These are phyloP conservation scores for Dione juno DNA, from an alignment of 2,888 invertebrate genomes.

Conservation along the genomic window DNA sequence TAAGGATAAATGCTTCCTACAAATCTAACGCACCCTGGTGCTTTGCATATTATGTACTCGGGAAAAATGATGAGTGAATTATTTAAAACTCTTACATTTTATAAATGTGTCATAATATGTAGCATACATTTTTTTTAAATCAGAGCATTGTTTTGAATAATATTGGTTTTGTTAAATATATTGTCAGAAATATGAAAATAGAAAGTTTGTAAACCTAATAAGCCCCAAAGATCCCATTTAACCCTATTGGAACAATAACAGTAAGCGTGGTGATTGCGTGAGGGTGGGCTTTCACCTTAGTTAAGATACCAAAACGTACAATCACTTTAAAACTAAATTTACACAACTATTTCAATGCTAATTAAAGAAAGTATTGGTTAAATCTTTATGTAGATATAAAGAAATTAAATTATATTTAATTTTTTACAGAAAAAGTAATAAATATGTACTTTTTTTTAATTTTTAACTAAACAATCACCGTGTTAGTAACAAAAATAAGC, in stretches of 20 bases:
- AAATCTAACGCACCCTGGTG: slow-evolving; percentile 26
- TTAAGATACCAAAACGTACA: background rate
- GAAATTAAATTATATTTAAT: background rate
- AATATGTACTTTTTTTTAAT: too few species aligned
- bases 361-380: background rate
- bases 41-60: slow-evolving; percentile 22
- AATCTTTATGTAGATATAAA: background rate
- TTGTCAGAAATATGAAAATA: background rate
- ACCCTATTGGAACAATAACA: slow-evolving; percentile 10
- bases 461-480: too few species aligned
- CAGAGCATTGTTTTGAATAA: background rate
- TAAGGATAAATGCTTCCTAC: slow-evolving; percentile 26
- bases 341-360: background rate
- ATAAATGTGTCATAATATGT: too few species aligned
- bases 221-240: slow-evolving; percentile 4
- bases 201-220: slow-evolving; percentile 2
- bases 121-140: background rate
- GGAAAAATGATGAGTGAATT: slow-evolving; percentile 9
- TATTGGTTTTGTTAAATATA: background rate
- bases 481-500: too few species aligned
- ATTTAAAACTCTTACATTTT: background rate
- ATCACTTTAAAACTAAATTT: background rate
- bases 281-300: background rate
- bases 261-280: background rate
- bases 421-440: background rate